phyloP scores from a whole-genome alignment of 2,888 invertebrate genomes.

The Trilocha varians region DNA sequence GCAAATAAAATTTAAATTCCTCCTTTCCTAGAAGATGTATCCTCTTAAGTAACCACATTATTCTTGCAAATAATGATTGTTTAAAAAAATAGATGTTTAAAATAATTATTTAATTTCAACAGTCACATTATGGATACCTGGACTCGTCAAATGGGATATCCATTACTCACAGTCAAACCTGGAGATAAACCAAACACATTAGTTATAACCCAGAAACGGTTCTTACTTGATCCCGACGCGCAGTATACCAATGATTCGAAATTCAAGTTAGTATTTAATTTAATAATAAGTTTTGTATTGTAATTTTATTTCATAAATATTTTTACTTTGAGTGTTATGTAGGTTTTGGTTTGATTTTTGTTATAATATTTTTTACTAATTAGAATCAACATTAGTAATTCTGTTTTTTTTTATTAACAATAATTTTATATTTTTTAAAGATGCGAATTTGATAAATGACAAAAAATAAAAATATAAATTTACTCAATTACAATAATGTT shows the following conservation, averaged over 20 bases:
- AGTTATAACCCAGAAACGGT: conserved; percentile 81
- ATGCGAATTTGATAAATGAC: too few relatives aligned
- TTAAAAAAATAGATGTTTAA: not conserved
- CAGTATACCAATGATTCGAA: conserved; percentile 59
- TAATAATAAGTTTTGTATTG: not conserved
- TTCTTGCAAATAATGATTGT: not conserved
- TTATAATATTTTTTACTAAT: too few relatives aligned
- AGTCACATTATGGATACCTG: conserved; percentile 88
- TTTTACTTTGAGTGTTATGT: too few relatives aligned
- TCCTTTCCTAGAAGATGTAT: too few relatives aligned
- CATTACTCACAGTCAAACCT: conserved; percentile 77
- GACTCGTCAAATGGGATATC: conserved; percentile 92
- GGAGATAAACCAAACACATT: conserved; percentile 56
- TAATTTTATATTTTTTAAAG: conserved; percentile 1
- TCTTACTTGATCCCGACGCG: conserved; percentile 79
- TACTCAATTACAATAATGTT: not conserved
- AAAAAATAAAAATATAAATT: too few relatives aligned
- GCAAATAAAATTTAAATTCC: too few relatives aligned
- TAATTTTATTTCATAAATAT: too few relatives aligned
- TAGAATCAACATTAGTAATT: not conserved
- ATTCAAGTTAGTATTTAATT: conserved; percentile 70
- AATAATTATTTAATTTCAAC: conserved; percentile 9
- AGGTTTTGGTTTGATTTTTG: too few relatives aligned
- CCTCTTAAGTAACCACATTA: too few relatives aligned
- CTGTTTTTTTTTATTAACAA: not conserved